phyloP scores from a whole-genome alignment of 2,797 vertebrate species.

The Phrynocephalus forsythii region DNA sequence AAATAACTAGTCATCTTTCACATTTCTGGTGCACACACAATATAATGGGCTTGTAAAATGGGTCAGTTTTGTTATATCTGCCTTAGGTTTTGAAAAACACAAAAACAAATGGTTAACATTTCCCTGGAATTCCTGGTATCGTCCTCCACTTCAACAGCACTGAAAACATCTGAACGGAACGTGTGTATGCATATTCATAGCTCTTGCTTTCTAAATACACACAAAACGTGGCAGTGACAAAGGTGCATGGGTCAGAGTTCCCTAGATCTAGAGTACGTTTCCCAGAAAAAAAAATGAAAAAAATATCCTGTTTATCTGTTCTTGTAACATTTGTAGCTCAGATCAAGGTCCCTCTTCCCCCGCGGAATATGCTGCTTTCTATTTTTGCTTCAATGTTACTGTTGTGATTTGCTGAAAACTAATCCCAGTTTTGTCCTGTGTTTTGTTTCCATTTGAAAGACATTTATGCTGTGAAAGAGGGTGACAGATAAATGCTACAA shows the following conservation, averaged over 20 bases:
- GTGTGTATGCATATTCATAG: not conserved
- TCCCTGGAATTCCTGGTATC: not conserved
- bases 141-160: not conserved
- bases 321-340: not conserved
- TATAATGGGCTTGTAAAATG: not conserved
- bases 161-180: not conserved
- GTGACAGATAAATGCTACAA: not conserved
- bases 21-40: not conserved
- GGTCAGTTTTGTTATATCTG: not conserved
- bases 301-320: not conserved
- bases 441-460: not conserved
- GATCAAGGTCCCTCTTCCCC: not conserved
- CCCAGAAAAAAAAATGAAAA: not conserved
- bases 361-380: not conserved
- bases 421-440: not conserved
- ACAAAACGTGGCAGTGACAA: not conserved
- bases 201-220: not conserved
- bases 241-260: not conserved
- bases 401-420: not conserved
- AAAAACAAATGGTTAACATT: not conserved
- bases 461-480: not conserved
- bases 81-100: not conserved
- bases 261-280: not conserved
- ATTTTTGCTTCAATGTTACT: not conserved
- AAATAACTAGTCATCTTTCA: not conserved